Percentiles rank a stretch among this genome's conserved stretches.
phyloP scores from a whole-genome alignment of 64 coral and sea anemone genomes.

The Porites lutea region DNA sequence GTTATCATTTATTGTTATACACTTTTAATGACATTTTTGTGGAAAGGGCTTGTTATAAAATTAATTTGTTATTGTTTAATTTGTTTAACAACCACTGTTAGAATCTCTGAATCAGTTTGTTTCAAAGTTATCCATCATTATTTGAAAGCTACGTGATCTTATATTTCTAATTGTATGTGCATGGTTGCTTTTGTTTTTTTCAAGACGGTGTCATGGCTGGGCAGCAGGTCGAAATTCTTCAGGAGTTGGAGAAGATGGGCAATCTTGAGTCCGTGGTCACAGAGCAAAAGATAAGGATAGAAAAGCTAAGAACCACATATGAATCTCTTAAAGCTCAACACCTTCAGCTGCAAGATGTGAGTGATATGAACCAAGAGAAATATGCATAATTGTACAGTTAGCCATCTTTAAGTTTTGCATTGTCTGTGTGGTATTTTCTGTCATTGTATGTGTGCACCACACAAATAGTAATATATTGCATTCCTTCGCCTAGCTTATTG shows the following conservation, averaged over 20 bases:
- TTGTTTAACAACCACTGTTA: no score
- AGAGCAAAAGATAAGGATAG: slow-evolving; percentile 98
- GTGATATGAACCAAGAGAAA: background rate
- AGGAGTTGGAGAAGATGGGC: slow-evolving; percentile 91
- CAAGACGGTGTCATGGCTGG: slow-evolving; percentile 49
- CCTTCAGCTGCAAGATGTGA: slow-evolving; percentile 98
- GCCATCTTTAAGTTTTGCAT: no score
- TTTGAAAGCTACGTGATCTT: no score
- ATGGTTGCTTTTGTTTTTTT: background rate
- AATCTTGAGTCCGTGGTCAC: slow-evolving; percentile 95
- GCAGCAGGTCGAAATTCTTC: slow-evolving; percentile 81
- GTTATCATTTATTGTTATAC: no score
- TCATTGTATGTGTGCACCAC: background rate
- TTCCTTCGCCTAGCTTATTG: slow-evolving; percentile 47
- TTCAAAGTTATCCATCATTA: no score
- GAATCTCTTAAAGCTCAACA: slow-evolving; percentile 97
- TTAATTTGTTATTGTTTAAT: no score
- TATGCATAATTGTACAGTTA: no score
- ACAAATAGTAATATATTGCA: background rate
- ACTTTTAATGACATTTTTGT: no score
- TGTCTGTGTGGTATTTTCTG: no score
- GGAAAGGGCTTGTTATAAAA: no score
- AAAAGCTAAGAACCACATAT: slow-evolving; percentile 97
- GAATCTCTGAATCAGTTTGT: no score
- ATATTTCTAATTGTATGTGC: no score